These are phyloP conservation scores for Euspilapteryx auroguttella DNA, from an alignment of 2,888 invertebrate genomes.

Conservation along the genomic window DNA sequence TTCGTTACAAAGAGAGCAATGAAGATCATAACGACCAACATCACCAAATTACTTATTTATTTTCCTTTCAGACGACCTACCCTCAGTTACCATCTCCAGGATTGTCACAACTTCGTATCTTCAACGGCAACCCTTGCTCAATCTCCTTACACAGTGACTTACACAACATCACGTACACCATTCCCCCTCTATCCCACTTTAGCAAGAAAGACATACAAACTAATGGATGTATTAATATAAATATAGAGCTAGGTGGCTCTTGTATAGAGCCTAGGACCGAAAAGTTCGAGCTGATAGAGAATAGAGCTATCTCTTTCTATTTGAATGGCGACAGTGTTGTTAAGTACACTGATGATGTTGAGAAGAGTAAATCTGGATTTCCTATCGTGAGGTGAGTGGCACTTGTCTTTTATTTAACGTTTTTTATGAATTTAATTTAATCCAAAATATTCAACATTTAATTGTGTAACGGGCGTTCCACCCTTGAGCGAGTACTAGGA, in stretches of 20 bases:
- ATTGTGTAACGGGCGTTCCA: too few species aligned
- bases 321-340: slow-evolving; percentile 16
- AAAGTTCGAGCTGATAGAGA: slow-evolving; percentile 21
- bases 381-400: slow-evolving; percentile 58
- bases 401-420: too few species aligned
- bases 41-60: too few species aligned
- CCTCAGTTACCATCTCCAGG: slow-evolving; percentile 57
- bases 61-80: slow-evolving; percentile 51
- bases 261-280: slow-evolving; percentile 19
- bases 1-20: too few species aligned
- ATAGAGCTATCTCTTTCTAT: slow-evolving; percentile 27
- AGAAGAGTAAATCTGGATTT: slow-evolving; percentile 58
- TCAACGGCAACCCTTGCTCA: slow-evolving; percentile 55
- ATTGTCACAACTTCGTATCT: slow-evolving; percentile 61
- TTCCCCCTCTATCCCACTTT: slow-evolving; percentile 23
- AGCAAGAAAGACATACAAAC: slow-evolving; percentile 19
- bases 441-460: too few species aligned
- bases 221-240: slow-evolving; percentile 13
- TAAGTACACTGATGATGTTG: slow-evolving; percentile 37
- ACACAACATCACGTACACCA: slow-evolving; percentile 21
- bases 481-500: too few species aligned
- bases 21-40: too few species aligned
- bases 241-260: slow-evolving; percentile 17
- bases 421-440: too few species aligned
- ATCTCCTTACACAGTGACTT: slow-evolving; percentile 48